Evolutionary conservation across 1,140 invertebrate species (phyloP).

Genomic region (Grapholita molesta): DNA sequence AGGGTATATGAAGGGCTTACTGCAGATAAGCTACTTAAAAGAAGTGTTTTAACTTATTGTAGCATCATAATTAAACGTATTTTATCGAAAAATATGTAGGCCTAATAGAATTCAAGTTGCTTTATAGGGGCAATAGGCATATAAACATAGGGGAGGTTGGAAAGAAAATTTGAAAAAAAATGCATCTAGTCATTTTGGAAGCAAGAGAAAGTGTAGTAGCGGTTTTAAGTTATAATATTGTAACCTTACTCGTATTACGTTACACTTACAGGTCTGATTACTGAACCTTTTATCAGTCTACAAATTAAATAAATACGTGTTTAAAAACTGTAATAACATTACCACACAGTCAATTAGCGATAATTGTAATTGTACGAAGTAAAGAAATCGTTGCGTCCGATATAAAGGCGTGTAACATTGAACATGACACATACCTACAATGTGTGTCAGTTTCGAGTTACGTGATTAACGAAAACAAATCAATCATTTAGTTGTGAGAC

Average conservation of each 20-base stretch:
- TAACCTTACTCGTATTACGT: background rate
- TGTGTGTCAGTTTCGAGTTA: conserved; percentile 1
- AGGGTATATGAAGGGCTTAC: too few relatives aligned
- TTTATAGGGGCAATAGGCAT: too few relatives aligned
- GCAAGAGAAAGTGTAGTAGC: background rate
- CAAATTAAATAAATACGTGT: background rate
- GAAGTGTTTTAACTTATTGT: background rate
- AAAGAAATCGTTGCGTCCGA: background rate
- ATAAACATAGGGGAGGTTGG: too few relatives aligned
- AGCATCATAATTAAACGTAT: too few relatives aligned
- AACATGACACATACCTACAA: conserved; percentile 1
- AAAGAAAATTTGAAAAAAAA: too few relatives aligned
- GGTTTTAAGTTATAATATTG: background rate
- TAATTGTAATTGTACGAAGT: background rate
- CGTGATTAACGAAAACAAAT: conserved; percentile 1
- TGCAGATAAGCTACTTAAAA: too few relatives aligned
- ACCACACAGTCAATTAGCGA: background rate
- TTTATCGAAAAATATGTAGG: too few relatives aligned
- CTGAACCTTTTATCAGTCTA: background rate
- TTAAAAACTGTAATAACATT: background rate
- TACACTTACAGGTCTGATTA: background rate
- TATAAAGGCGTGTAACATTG: background rate
- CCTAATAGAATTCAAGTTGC: too few relatives aligned
- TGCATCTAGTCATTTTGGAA: too few relatives aligned
- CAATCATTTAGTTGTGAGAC: background rate